Base-by-base conservation (phyloP, 1,140 invertebrate genomes). In the Globodera rostochiensis region DNA sequence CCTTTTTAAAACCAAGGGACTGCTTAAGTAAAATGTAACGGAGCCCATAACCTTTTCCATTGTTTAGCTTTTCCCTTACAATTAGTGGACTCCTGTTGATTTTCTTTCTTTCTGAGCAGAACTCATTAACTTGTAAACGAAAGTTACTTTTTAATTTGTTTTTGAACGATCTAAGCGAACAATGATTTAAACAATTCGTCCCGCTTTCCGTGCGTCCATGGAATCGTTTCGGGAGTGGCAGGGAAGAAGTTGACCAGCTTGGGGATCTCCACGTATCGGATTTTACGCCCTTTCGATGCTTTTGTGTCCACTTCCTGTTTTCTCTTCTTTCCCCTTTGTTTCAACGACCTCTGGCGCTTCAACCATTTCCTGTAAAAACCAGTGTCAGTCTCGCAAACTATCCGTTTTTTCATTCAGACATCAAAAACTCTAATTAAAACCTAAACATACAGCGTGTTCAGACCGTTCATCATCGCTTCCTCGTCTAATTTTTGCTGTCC, bases 221-320 rank as follows among this genome's bases (percentile, higher is more conserved):
- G 66, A 53, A 89, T 75, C 3, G 53, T 64, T 67, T 89, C 86
- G 15, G 88, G 85, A 13, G 76, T 73, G 46, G 87, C 87, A 6
- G 87, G 87, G 71, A 84, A 83, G 77, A 95, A 98, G 91, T 96
- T 98, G 0, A 96, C 93, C 36, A 98, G 91, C 90, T 96, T 95
- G 66, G 94, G 93, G 90, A 97, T 95, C 15, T 97, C 93, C 84
- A 94, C 93, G 91, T 96, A 98, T 77, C 95, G 93, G 73, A 77
- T 86, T 85, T 83, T 88, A 45, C 88, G 84, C 53, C 86, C 97
- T 91, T 98, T 98, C 19, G 95, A 86, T 15, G 82, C 77, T 50
- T 81, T 84, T 7, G 69, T 81, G 64, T 88, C 85, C 57, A 83
- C 73, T 90, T 95, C 94, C 83, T 94, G 93, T 90, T 96, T 96